A percentile compares a stretch with the other conserved stretches of the same genome.
These are phyloP conservation scores for Arge pagana DNA, from an alignment of 2,888 invertebrate species.

Conservation along the genomic window DNA sequence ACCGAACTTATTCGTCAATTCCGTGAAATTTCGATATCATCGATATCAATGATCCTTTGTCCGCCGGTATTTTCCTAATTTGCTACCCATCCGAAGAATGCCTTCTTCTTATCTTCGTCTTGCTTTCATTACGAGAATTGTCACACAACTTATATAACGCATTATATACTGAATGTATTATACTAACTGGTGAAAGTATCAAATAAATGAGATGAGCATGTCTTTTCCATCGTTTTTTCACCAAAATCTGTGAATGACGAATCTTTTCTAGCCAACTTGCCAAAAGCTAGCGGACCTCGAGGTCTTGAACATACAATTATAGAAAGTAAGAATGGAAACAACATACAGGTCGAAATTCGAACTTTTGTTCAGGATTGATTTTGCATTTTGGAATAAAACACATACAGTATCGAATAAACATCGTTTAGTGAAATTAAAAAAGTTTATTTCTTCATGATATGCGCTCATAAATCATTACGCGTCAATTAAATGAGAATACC, in stretches of 20 bases:
- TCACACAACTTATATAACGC: conserved; percentile 3
- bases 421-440: no score
- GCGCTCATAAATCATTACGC: conserved; percentile 3
- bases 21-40: conserved; percentile 2
- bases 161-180: conserved; percentile 12
- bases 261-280: no score
- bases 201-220: conserved; percentile 18
- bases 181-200: conserved; percentile 4
- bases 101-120: background rate
- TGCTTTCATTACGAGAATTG: background rate
- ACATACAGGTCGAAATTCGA: no score
- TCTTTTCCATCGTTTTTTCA: conserved; percentile 6
- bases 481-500: background rate
- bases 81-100: conserved; percentile 2
- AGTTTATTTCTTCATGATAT: background rate
- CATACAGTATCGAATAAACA: no score
- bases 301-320: no score
- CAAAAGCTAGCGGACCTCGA: no score
- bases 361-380: no score
- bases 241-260: conserved; percentile 1
- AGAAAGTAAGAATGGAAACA: no score
- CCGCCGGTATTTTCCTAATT: no score
- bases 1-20: conserved; percentile 7
- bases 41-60: no score
- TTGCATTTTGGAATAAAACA: no score